Conservation (phyloP, 2,888 invertebrate genomes). For the Xanthorhoe designata region DNA sequence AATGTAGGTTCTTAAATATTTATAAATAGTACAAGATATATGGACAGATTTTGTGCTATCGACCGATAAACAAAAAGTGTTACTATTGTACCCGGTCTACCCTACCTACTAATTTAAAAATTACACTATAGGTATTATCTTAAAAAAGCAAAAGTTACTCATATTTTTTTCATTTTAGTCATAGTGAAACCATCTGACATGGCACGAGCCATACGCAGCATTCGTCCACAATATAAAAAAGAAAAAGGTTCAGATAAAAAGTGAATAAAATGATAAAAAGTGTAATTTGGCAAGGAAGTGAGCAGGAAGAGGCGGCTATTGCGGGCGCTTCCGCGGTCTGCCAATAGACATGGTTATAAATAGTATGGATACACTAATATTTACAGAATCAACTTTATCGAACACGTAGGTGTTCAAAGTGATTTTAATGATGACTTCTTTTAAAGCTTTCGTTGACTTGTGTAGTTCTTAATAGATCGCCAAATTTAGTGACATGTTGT, state of each 20-base stretch:
- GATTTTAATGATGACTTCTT: too few relatives aligned
- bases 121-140: too few relatives aligned
- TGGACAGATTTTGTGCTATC: too few relatives aligned
- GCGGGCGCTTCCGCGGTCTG: slow-evolving; percentile 80
- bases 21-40: too few relatives aligned
- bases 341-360: slow-evolving; percentile 35
- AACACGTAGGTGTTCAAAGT: too few relatives aligned
- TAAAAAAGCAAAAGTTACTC: slow-evolving; percentile 66
- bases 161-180: slow-evolving; percentile 12
- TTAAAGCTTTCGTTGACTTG: too few relatives aligned
- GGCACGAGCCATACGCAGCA: slow-evolving; percentile 76
- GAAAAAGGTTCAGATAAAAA: slow-evolving; percentile 43
- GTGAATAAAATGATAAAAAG: slow-evolving; percentile 57
- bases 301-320: slow-evolving; percentile 82
- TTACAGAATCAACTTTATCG: not conserved
- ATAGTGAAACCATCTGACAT: slow-evolving; percentile 60
- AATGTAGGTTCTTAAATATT: too few relatives aligned
- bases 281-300: slow-evolving; percentile 75
- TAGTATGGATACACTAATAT: slow-evolving; percentile 54
- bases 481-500: too few relatives aligned
- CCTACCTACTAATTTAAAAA: too few relatives aligned
- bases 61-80: too few relatives aligned
- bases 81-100: too few relatives aligned
- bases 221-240: slow-evolving; percentile 63
- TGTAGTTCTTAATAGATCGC: too few relatives aligned